Conservation (phyloP, 2,113 vertebrate species). For the Lepisosteus oculatus region DNA sequence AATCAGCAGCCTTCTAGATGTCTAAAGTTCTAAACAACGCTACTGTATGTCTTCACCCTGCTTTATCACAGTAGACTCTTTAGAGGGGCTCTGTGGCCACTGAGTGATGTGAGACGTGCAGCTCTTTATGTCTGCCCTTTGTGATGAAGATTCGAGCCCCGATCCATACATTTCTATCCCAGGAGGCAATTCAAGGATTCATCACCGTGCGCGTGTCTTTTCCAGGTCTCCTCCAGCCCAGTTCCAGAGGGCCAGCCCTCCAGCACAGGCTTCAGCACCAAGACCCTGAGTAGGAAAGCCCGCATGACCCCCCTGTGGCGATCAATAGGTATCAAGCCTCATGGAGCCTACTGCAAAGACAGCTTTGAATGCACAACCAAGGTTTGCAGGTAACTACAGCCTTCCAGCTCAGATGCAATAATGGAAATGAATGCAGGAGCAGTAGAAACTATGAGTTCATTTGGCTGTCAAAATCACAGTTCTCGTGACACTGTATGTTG, state of each 20-base stretch:
- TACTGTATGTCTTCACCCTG: not conserved
- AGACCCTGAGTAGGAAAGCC: slow-evolving; percentile 35
- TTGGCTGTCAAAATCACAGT: too few species aligned
- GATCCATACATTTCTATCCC: too few species aligned
- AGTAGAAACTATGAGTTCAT: too few species aligned
- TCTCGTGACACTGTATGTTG: too few species aligned
- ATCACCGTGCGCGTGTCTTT: not conserved
- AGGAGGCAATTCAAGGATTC: not conserved
- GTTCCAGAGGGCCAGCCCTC: not conserved
- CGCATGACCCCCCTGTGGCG: slow-evolving; percentile 72
- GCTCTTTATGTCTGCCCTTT: not conserved
- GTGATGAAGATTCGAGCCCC: too few species aligned
- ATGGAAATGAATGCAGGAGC: too few species aligned
- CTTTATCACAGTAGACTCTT: not conserved
- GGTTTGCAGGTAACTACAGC: slow-evolving; percentile 58
- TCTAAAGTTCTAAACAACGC: too few species aligned
- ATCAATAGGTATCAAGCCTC: slow-evolving; percentile 66
- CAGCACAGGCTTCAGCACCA: not conserved
- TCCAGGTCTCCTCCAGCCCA: slow-evolving; percentile 49
- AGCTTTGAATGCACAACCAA: slow-evolving; percentile 67
- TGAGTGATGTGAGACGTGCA: not conserved
- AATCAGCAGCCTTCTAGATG: too few species aligned
- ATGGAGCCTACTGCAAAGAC: slow-evolving; percentile 64
- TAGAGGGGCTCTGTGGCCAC: too few species aligned
- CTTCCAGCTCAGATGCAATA: too few species aligned